Evolutionary conservation across 1,140 invertebrate genomes (phyloP), one percentile per base, ranked within the genome.

Genomic region (Drosophila tropicalis): DNA sequence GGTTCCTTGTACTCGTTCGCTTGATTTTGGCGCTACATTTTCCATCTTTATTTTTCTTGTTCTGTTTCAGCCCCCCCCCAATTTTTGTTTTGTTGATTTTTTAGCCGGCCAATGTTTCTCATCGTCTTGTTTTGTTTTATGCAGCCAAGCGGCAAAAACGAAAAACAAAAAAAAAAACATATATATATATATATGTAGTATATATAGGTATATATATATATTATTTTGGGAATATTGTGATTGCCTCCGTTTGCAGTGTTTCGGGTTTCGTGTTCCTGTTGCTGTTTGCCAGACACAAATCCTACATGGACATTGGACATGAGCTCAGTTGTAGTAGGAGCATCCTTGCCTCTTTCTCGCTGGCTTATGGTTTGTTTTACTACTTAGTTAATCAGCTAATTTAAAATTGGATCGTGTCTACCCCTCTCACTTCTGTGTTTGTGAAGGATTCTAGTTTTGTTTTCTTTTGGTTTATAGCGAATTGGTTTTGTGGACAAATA

Each of bases 351-450:
- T 70, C 55, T 76, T 47, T 34, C 32, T 82, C 62, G 56, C 62
- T 72, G 73, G 79, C 83, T 85, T 81, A 81, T 85, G 81, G 64
- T 71, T 87, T 86, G 83, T 72, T 82, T 82, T 79, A 82, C 83
- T 82, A 79, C 75, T 87, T 82, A 86, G 83, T 86, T 86, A 86
- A 86, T 86, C 82, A 86, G 83, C 82, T 87, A 86, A 86, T 86
- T 86, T 86, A 87, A 86, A 86, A 76, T 82, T 75, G 62, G 25
- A 40, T 47, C 40, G 58, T 47, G 58, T 67, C 25, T 62, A 3
- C 10, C 12, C 34, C 10, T 36, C 2, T 10, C 17, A 12, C 4
- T 34, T 39, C 22, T 63, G 29, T 60, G 54, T 65, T 9, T 72
- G 41, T 64, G 36, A 55, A 62, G 54, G 61, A n/a, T 41, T 32